A percentile compares a stretch with the other conserved stretches of the same genome.
These are phyloP conservation scores for Chelon auratus DNA, from an alignment of 2,797 vertebrate genomes.

Conservation along the genomic window DNA sequence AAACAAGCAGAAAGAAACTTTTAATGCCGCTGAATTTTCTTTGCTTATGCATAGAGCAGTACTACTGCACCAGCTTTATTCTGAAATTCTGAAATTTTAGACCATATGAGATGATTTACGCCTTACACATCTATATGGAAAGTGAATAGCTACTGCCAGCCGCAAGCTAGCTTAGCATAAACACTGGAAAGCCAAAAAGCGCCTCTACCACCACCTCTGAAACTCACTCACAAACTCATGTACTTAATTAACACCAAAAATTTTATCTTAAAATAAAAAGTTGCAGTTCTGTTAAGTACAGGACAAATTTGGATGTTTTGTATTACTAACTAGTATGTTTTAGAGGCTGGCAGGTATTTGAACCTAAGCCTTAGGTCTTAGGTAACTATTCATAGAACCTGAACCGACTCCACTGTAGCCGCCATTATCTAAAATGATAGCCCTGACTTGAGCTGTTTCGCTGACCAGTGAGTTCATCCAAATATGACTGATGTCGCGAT, in stretches of 20 bases:
- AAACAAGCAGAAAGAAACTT: neutral
- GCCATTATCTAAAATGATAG: no score
- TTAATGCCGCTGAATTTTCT: neutral
- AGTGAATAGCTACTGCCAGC: neutral
- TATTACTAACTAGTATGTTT: no score
- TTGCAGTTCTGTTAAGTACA: neutral
- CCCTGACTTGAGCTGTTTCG: no score
- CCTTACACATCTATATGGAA: neutral
- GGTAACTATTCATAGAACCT: no score
- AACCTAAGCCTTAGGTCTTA: no score
- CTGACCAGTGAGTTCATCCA: no score
- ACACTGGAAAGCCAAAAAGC: neutral
- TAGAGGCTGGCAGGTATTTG: no score
- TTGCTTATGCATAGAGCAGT: neutral
- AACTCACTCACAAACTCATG: conserved; percentile 11
- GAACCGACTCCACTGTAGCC: no score
- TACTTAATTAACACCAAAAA: neutral
- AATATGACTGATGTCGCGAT: no score
- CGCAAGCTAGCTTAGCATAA: neutral
- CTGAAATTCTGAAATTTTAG: neutral
- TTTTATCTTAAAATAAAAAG: neutral
- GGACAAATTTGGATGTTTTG: neutral
- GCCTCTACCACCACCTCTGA: neutral
- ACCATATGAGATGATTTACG: neutral
- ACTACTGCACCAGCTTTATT: neutral